Evolutionary conservation across 1,140 invertebrate genomes (phyloP).

Genomic region (Procambarus virginalis): DNA sequence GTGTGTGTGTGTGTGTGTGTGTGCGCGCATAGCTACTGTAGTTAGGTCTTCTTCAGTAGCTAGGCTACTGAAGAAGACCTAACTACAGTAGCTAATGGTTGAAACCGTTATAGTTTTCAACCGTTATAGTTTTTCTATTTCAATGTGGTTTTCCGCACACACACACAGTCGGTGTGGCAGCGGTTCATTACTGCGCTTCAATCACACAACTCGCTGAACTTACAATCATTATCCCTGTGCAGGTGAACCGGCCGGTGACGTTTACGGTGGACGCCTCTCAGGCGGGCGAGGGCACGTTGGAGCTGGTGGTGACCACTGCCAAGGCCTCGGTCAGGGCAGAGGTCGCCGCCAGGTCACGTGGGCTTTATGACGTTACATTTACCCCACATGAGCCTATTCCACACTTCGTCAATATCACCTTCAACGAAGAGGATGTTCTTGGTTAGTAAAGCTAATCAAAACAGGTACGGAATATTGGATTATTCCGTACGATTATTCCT

Average conservation of each 20-base stretch:
- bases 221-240: conserved; percentile 14
- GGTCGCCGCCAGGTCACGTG: conserved; percentile 90
- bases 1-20: too few relatives aligned
- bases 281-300: conserved; percentile 95
- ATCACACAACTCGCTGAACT: too few relatives aligned
- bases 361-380: conserved; percentile 97
- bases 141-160: too few relatives aligned
- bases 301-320: conserved; percentile 93
- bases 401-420: conserved; percentile 96
- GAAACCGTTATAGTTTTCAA: too few relatives aligned
- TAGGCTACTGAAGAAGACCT: too few relatives aligned
- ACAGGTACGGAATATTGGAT: background rate
- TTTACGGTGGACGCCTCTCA: conserved; percentile 96
- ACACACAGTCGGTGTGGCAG: too few relatives aligned
- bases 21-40: too few relatives aligned
- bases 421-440: conserved; percentile 94
- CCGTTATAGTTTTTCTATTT: too few relatives aligned
- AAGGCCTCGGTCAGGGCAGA: conserved; percentile 80
- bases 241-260: conserved; percentile 87
- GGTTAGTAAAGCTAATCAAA: conserved; percentile 74
- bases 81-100: too few relatives aligned
- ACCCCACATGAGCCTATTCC: conserved; percentile 90
- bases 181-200: too few relatives aligned
- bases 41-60: too few relatives aligned
- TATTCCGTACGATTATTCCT: too few relatives aligned